These are phyloP conservation scores for Listrodromus nycthemerus DNA, from an alignment of 2,888 invertebrate genomes.

Conservation along the genomic window DNA sequence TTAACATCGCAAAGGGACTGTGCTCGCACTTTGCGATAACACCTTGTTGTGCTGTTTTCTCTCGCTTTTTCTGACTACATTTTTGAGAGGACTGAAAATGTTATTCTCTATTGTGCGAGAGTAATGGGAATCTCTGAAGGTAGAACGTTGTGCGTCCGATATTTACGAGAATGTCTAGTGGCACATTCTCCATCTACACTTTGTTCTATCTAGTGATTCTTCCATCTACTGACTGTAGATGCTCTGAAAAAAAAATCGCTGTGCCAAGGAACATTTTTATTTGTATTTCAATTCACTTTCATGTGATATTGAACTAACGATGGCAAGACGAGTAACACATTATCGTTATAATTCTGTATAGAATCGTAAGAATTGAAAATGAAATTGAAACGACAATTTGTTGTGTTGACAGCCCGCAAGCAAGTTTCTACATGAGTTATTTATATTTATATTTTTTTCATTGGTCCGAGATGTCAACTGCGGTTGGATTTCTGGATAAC, in stretches of 20 bases:
- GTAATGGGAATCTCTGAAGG: neutral
- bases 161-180: neutral
- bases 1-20: constrained; percentile 66
- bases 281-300: too few species aligned
- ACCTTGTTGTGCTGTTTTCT: neutral
- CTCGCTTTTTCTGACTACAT: neutral
- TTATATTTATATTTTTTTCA: too few species aligned
- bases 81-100: neutral
- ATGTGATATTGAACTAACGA: too few species aligned
- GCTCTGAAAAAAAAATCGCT: too few species aligned
- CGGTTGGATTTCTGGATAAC: neutral
- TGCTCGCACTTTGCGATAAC: constrained; percentile 9
- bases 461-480: neutral
- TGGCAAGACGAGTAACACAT: too few species aligned
- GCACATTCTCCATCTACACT: neutral
- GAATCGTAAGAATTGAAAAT: too few species aligned
- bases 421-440: too few species aligned
- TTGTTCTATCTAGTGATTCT: too few species aligned
- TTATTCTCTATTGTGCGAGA: neutral
- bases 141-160: neutral
- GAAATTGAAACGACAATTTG: too few species aligned
- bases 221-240: neutral
- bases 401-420: too few species aligned
- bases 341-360: too few species aligned
- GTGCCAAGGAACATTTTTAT: too few species aligned